phyloP scores from a whole-genome alignment of 2,113 vertebrate genomes.

The Tautogolabrus adspersus region DNA sequence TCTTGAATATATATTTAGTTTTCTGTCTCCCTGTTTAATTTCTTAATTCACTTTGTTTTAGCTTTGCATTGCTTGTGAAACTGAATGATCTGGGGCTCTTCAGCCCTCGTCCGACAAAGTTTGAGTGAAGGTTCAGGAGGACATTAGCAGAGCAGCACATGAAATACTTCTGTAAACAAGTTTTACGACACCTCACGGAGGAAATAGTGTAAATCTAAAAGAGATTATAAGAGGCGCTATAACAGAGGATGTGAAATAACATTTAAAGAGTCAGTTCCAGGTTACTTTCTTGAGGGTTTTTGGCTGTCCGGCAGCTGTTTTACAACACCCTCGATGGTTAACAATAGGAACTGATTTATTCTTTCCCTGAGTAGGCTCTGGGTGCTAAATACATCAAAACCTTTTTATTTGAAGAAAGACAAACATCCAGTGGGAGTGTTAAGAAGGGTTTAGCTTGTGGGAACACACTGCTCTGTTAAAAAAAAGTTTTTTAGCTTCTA shows the following conservation, averaged over 20 bases:
- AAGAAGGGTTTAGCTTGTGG: neutral
- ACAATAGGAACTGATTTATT: constrained; percentile 29
- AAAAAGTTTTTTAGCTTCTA: neutral
- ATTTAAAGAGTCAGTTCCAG: constrained; percentile 49
- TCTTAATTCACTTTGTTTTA: no score
- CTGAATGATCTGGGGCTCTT: no score
- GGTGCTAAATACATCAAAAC: neutral
- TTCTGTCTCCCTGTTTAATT: no score
- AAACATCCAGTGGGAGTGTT: neutral
- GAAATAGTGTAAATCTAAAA: constrained; percentile 43
- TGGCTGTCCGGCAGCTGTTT: constrained; percentile 16
- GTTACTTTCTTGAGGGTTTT: constrained; percentile 41
- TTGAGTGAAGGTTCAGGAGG: neutral
- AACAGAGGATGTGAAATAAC: constrained; percentile 48
- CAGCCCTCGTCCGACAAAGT: no score
- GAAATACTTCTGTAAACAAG: constrained; percentile 55
- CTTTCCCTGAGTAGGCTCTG: neutral
- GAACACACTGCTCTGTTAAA: neutral
- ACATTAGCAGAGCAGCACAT: constrained; percentile 29
- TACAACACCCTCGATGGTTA: constrained; percentile 25
- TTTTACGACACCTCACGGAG: constrained; percentile 51
- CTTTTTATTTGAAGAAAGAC: constrained; percentile 7
- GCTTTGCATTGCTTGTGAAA: no score
- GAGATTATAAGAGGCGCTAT: constrained; percentile 24
- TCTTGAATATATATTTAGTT: no score